These are phyloP conservation scores for Luperina testacea DNA, from an alignment of 2,888 invertebrate genomes.

Conservation along the genomic window DNA sequence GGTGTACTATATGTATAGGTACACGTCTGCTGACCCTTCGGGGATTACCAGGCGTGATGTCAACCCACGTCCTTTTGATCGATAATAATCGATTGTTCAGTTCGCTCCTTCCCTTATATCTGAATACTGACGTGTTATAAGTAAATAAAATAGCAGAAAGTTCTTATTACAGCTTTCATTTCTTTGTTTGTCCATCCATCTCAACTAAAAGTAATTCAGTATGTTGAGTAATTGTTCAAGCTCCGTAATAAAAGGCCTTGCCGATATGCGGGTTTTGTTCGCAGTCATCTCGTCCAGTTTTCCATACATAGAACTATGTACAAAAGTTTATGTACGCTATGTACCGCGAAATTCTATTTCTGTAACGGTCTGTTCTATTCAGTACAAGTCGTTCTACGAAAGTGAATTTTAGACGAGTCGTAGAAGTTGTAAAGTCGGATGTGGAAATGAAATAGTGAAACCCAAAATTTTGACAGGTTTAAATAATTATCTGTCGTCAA, in stretches of 20 bases:
- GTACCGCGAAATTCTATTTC: conserved; percentile 51
- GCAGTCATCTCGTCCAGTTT: conserved; percentile 16
- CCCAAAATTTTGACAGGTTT: neutral
- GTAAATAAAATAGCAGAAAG: neutral
- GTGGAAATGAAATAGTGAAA: neutral
- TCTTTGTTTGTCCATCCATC: neutral
- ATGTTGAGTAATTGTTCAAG: conserved; percentile 24
- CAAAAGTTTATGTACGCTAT: conserved; percentile 15
- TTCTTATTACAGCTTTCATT: conserved; percentile 9
- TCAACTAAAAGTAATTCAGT: conserved; percentile 6
- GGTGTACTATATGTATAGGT: neutral
- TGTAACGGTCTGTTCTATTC: conserved; percentile 18
- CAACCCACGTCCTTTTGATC: neutral
- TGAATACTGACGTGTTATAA: neutral
- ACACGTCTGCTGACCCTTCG: neutral
- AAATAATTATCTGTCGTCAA: neutral
- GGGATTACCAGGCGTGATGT: neutral
- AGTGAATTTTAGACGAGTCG: neutral
- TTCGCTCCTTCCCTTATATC: neutral
- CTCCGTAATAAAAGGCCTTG: conserved; percentile 43
- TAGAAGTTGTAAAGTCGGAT: neutral
- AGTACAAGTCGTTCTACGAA: conserved; percentile 22
- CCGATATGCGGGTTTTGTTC: conserved; percentile 37
- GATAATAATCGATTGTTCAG: neutral
- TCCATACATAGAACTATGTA: conserved; percentile 19